These are phyloP conservation scores for Salvelinus sp. DNA, from an alignment of 2,113 vertebrate species.

Conservation along the genomic window DNA sequence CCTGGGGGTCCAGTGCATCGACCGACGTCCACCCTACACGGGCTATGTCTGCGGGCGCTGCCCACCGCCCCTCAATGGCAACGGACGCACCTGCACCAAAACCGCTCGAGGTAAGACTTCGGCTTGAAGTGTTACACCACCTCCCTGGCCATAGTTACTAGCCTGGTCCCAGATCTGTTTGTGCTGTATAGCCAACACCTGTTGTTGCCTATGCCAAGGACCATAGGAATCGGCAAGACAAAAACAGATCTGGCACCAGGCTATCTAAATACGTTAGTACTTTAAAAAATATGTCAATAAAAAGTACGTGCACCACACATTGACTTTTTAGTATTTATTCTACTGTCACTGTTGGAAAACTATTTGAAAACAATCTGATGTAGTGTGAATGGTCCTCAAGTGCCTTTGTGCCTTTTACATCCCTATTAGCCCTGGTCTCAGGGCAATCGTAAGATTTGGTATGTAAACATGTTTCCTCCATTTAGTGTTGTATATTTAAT, in stretches of 20 bases:
- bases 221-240: too few species aligned
- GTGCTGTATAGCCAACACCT: too few species aligned
- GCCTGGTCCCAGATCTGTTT: too few species aligned
- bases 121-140: neutral
- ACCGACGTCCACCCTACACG: slow-evolving; percentile 66
- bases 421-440: neutral
- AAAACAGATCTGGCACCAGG: too few species aligned
- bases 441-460: too few species aligned
- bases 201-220: too few species aligned
- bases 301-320: neutral
- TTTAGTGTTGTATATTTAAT: too few species aligned
- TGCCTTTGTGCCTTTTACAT: neutral
- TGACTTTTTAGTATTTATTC: neutral
- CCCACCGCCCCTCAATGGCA: slow-evolving; percentile 72
- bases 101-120: slow-evolving; percentile 53
- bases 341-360: neutral
- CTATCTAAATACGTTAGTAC: neutral
- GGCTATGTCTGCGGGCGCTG: slow-evolving; percentile 77
- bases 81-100: slow-evolving; percentile 70
- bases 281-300: too few species aligned
- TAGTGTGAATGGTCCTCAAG: neutral
- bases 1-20: slow-evolving; percentile 74
- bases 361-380: neutral
- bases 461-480: too few species aligned
- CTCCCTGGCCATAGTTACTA: neutral